These are phyloP conservation scores for Syngnathus typhle DNA, from an alignment of 2,113 vertebrate species.

Conservation along the genomic window DNA sequence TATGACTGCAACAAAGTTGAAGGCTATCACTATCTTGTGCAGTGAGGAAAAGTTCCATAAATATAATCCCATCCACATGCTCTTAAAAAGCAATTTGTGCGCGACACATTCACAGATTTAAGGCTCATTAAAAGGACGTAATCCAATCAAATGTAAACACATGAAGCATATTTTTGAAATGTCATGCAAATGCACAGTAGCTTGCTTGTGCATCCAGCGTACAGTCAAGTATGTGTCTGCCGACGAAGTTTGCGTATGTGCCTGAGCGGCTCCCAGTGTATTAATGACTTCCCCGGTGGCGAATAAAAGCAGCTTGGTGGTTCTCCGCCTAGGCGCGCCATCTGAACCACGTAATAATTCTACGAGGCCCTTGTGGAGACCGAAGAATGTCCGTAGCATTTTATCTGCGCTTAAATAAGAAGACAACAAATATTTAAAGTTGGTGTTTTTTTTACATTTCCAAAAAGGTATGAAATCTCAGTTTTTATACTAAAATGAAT, in stretches of 20 bases:
- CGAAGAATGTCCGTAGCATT: slow-evolving; percentile 38
- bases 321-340: slow-evolving; percentile 1
- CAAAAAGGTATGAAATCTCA: too few species aligned
- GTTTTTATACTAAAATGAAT: too few species aligned
- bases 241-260: slow-evolving; percentile 1
- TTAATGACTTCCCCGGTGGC: slow-evolving; percentile 22
- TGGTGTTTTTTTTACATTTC: not conserved
- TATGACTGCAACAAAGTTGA: not conserved
- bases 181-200: not conserved
- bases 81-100: not conserved
- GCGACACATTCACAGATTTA: not conserved
- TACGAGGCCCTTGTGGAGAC: slow-evolving; percentile 38
- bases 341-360: slow-evolving; percentile 38
- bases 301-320: slow-evolving; percentile 9
- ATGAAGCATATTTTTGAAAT: not conserved
- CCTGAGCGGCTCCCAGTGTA: slow-evolving; percentile 1
- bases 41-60: not conserved
- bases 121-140: not conserved
- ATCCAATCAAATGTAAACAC: not conserved
- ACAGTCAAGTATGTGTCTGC: not conserved
- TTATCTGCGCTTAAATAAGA: slow-evolving; percentile 3
- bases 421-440: not conserved
- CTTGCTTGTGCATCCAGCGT: not conserved
- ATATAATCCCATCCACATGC: not conserved
- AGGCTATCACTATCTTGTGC: not conserved